phyloP scores from a whole-genome alignment of 2,888 invertebrate genomes.

The Silvanus unidentatus region DNA sequence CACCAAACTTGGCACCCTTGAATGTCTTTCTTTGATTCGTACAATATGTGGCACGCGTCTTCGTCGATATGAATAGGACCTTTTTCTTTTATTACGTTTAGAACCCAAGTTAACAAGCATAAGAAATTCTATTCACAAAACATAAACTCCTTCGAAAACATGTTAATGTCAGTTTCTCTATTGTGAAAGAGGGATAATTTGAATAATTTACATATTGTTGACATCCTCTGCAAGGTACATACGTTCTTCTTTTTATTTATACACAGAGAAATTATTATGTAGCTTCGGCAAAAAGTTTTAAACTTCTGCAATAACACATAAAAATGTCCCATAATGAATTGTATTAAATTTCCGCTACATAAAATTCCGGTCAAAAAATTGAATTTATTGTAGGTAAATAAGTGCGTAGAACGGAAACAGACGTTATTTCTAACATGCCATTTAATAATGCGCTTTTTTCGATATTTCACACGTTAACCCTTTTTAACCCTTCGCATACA shows the following conservation, averaged over 20 bases:
- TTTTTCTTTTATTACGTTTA: slow-evolving; percentile 16
- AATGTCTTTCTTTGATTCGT: slow-evolving; percentile 19
- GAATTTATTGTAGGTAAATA: slow-evolving; percentile 29
- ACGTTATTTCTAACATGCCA: slow-evolving; percentile 16
- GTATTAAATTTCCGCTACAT: slow-evolving; percentile 32
- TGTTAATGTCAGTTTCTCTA: no score
- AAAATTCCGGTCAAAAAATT: slow-evolving; percentile 36
- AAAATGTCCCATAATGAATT: not conserved
- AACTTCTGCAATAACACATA: slow-evolving; percentile 4
- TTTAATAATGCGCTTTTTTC: slow-evolving; percentile 18
- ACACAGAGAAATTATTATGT: not conserved
- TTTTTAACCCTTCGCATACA: slow-evolving; percentile 14
- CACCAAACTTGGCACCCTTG: slow-evolving; percentile 20
- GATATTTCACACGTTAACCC: slow-evolving; percentile 33
- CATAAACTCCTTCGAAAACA: not conserved
- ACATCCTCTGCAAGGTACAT: no score
- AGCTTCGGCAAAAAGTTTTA: not conserved
- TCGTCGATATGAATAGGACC: slow-evolving; percentile 13
- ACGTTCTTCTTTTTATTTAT: no score
- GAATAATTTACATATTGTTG: no score
- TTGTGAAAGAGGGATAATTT: no score
- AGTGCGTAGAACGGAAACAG: slow-evolving; percentile 37
- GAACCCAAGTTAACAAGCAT: slow-evolving; percentile 22
- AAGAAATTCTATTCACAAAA: slow-evolving; percentile 23
- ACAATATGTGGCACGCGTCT: slow-evolving; percentile 31